Conservation (phyloP, 1,140 invertebrate genomes). For the Diuraphis noxia region DNA sequence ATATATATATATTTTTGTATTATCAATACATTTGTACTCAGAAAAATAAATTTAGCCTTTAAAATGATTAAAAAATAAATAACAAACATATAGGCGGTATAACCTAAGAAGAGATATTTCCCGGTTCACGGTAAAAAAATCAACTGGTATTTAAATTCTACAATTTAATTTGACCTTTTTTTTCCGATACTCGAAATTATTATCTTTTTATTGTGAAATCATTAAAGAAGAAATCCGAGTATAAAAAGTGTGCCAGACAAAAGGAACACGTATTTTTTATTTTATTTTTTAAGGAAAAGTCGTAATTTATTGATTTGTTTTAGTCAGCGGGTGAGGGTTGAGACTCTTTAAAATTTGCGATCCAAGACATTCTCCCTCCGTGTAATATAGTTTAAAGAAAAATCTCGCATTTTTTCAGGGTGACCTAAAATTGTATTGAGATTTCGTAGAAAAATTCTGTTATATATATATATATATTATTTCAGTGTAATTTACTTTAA, state of each 20-base stretch:
- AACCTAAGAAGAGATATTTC: background rate
- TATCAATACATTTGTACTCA: too few relatives aligned
- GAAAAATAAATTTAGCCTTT: too few relatives aligned
- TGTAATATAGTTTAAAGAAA: background rate
- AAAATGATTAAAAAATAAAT: too few relatives aligned
- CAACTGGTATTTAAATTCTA: background rate
- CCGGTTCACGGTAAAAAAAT: background rate
- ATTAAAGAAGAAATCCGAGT: background rate
- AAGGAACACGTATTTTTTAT: background rate
- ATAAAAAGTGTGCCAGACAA: background rate
- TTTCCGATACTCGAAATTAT: background rate
- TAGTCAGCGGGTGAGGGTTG: background rate
- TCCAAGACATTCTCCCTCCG: background rate
- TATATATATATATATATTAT: too few relatives aligned
- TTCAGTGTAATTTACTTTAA: too few relatives aligned
- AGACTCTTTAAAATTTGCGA: background rate
- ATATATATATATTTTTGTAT: too few relatives aligned
- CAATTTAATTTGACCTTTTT: background rate
- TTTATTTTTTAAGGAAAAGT: background rate
- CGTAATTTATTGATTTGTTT: constrained; percentile 3
- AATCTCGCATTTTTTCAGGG: background rate
- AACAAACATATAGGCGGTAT: too few relatives aligned
- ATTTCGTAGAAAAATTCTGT: too few relatives aligned
- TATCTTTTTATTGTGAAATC: background rate
- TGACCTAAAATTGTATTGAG: background rate